Percentiles rank a stretch among this genome's conserved stretches.
Conservation (phyloP, 2,113 vertebrate species). For the Poeciliopsis prolifica region DNA sequence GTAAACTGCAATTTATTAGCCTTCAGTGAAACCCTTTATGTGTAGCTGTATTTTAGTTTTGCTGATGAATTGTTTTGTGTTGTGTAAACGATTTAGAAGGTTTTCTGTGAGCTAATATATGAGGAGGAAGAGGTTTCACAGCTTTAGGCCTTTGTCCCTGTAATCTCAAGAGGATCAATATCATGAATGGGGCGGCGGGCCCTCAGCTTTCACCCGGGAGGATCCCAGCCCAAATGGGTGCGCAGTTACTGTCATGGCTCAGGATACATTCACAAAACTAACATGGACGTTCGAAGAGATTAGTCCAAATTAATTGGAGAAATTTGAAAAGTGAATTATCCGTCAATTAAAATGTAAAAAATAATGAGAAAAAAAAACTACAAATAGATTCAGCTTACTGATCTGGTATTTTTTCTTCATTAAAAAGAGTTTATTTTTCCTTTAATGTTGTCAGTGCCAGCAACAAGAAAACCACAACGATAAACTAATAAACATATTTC, state of each 20-base stretch:
- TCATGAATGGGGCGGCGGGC: conserved; percentile 46
- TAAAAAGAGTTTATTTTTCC: not conserved
- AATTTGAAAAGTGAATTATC: too few species aligned
- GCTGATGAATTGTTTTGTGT: conserved; percentile 5
- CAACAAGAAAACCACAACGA: conserved; percentile 18
- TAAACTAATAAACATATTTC: conserved; percentile 32
- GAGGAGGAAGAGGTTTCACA: conserved; percentile 43
- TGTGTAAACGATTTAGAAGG: not conserved
- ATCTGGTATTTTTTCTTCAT: too few species aligned
- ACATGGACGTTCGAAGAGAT: not conserved
- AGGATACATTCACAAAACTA: too few species aligned
- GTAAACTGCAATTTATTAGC: conserved; percentile 1
- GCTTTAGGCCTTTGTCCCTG: conserved; percentile 50
- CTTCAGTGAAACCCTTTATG: not conserved
- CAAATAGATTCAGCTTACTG: too few species aligned
- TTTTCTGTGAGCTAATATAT: conserved; percentile 3
- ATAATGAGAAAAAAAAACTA: too few species aligned
- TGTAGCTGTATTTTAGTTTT: conserved; percentile 9
- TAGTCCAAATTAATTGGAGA: too few species aligned
- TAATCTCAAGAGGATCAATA: conserved; percentile 58
- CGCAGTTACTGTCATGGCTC: conserved; percentile 49
- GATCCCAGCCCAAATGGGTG: conserved; percentile 62
- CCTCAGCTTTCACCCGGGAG: conserved; percentile 70
- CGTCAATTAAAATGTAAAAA: too few species aligned
- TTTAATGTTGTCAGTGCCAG: conserved; percentile 9